Conservation (phyloP, 2,797 vertebrate genomes). For the Acomys russatus region DNA sequence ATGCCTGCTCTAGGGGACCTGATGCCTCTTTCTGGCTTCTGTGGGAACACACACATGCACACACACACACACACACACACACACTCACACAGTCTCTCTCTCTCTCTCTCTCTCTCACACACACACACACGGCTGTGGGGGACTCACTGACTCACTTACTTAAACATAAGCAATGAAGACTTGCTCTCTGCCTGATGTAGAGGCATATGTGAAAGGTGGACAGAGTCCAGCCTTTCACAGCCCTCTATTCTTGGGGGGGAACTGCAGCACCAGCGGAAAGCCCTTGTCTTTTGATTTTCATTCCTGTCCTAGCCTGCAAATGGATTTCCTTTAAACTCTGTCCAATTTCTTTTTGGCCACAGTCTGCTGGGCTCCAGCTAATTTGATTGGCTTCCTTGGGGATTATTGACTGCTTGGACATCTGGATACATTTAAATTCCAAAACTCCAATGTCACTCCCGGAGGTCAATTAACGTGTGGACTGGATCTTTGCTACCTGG, state of each 20-base stretch:
- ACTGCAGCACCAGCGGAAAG: background rate
- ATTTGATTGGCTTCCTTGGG: conserved; percentile 59
- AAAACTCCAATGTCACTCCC: conserved; percentile 63
- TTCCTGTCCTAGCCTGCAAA: conserved; percentile 32
- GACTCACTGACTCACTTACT: background rate
- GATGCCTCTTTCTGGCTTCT: background rate
- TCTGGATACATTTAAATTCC: conserved; percentile 70
- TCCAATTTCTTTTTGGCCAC: conserved; percentile 62
- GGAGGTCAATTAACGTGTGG: conserved; percentile 72
- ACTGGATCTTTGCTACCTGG: conserved; percentile 48
- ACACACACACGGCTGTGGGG: background rate
- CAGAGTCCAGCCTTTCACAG: conserved; percentile 7
- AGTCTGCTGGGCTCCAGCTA: conserved; percentile 53
- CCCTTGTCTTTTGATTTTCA: conserved; percentile 46
- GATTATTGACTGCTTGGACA: conserved; percentile 69
- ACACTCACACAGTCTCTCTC: background rate
- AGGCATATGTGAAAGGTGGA: background rate
- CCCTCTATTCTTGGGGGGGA: background rate
- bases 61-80: background rate
- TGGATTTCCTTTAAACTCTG: conserved; percentile 56
- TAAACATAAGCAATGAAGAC: background rate
- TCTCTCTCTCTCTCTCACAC: too few species aligned
- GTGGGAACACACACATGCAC: too few species aligned
- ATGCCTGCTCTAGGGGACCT: background rate
- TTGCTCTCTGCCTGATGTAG: background rate